These are phyloP conservation scores for Nannospalax galili DNA, from an alignment of 2,113 vertebrate genomes.

Conservation along the genomic window DNA sequence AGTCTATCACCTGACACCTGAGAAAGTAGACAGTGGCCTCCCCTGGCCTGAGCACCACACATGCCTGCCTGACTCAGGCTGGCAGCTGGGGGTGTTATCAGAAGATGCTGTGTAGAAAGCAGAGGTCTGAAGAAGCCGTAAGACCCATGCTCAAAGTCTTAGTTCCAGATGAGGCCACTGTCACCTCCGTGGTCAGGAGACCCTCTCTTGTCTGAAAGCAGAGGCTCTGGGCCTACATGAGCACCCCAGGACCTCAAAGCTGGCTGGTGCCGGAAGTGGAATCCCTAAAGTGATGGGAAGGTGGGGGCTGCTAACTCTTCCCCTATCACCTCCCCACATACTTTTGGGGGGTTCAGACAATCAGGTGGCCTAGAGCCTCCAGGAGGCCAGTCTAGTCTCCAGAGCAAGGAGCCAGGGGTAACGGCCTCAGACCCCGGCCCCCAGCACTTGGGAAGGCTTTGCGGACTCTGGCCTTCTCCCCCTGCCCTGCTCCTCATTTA, in stretches of 20 bases:
- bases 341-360: not conserved
- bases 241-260: not conserved
- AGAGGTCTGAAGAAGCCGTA: too few species aligned
- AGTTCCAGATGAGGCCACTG: not conserved
- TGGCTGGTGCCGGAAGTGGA: not conserved
- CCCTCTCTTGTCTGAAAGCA: not conserved
- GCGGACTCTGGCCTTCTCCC: not conserved
- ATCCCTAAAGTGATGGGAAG: not conserved
- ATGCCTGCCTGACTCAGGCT: not conserved
- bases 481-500: accelerated
- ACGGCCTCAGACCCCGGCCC: not conserved
- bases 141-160: not conserved
- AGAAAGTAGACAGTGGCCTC: not conserved
- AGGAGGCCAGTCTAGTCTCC: not conserved
- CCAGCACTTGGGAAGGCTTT: not conserved
- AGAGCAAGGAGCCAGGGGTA: not conserved
- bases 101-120: not conserved
- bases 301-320: not conserved
- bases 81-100: not conserved
- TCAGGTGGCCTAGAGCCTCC: not conserved
- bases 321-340: not conserved
- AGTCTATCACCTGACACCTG: not conserved
- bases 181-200: not conserved
- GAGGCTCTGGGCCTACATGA: not conserved
- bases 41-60: too few species aligned